Evolutionary conservation across 2,888 invertebrate species (phyloP), one percentile per base, ranked within the genome.

Genomic region (Apamea monoglypha): DNA sequence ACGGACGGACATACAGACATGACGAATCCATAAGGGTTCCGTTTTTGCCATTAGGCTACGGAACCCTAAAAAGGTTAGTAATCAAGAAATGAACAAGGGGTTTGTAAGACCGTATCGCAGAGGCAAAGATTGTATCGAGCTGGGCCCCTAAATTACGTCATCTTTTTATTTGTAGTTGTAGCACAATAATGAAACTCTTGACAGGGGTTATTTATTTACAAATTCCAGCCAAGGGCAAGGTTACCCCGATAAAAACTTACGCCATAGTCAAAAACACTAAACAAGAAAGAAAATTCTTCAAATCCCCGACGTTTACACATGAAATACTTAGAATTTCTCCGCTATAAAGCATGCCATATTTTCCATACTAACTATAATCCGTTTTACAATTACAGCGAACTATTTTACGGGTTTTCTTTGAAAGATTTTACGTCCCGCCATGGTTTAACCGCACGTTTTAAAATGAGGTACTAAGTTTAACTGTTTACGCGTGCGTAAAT

Each of bases 401-500:
- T 8, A 25, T 68, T 73, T 86, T 64, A 81, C 59, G 50, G 40
- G 69, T 64, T 86, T 89, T 71, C 90, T 82, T 74, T 40, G 84
- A 81, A 88, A 72, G 64, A 79, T 84, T 86, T 83, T 68, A 87
- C 72, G 29, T 36, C 21, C 2, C 14, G 25, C 64, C 72, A 81
- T 82, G 70, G 70, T 84, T 80, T 80, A 88, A 91, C 91, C 91
- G 76, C 90, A 84, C 80, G 87, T 90, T 91, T 90, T 83, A 89
- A 90, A 91, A 78, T 86, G 76, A 85, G 73, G 84, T 21, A 87
- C 88, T 66, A 87, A 85, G 88, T 92, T 93, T 90, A 92, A 93
- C 90, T 81, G 87, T 92, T 93, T 91, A 93, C 91, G 91, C 83
- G 83, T 91, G 90, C 93, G 92, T 96, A 96, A 96, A 96, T 95